Percentiles rank a stretch among this genome's conserved stretches.
phyloP scores from a whole-genome alignment of 2,888 invertebrate genomes.

The Luffia ferchaultella region DNA sequence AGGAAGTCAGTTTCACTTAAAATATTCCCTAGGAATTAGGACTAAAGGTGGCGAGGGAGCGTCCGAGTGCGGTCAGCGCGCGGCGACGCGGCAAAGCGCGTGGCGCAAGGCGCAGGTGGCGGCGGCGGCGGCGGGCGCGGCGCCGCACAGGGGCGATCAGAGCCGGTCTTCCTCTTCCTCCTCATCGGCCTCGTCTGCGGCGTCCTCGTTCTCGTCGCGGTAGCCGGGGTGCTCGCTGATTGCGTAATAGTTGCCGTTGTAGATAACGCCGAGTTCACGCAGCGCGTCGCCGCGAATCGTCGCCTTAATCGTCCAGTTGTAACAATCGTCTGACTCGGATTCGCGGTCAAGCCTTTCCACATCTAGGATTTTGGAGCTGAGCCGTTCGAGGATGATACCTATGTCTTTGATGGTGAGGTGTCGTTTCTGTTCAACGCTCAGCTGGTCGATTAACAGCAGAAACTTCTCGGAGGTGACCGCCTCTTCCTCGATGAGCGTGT shows the following conservation, averaged over 20 bases:
- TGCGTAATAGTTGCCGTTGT: slow-evolving; percentile 95
- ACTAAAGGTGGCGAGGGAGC: no score
- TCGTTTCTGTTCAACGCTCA: slow-evolving; percentile 90
- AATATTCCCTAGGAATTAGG: slow-evolving; percentile 51
- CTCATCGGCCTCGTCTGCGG: slow-evolving; percentile 84
- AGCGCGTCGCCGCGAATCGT: slow-evolving; percentile 91
- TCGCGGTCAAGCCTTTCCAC: slow-evolving; percentile 92
- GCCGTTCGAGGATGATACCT: slow-evolving; percentile 91
- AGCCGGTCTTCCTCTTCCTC: slow-evolving; percentile 80
- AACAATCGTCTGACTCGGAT: slow-evolving; percentile 91
- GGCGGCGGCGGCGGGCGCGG: slow-evolving; percentile 38
- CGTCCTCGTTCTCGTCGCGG: slow-evolving; percentile 88
- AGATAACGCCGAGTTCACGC: slow-evolving; percentile 91
- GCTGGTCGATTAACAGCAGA: slow-evolving; percentile 90
- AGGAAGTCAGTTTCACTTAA: slow-evolving; percentile 62
- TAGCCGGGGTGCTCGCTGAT: slow-evolving; percentile 95
- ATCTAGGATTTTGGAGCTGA: slow-evolving; percentile 92
- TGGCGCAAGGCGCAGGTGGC: slow-evolving; percentile 13
- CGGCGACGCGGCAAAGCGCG: slow-evolving; percentile 44
- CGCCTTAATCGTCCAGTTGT: slow-evolving; percentile 97
- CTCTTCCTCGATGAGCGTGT: slow-evolving; percentile 92
- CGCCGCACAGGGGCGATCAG: slow-evolving; percentile 67
- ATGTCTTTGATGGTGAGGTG: slow-evolving; percentile 95
- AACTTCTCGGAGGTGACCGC: slow-evolving; percentile 90
- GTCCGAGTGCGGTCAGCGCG: slow-evolving; percentile 30